Base-by-base conservation (phyloP, 1,140 invertebrate species). In the Psix sp. region DNA sequence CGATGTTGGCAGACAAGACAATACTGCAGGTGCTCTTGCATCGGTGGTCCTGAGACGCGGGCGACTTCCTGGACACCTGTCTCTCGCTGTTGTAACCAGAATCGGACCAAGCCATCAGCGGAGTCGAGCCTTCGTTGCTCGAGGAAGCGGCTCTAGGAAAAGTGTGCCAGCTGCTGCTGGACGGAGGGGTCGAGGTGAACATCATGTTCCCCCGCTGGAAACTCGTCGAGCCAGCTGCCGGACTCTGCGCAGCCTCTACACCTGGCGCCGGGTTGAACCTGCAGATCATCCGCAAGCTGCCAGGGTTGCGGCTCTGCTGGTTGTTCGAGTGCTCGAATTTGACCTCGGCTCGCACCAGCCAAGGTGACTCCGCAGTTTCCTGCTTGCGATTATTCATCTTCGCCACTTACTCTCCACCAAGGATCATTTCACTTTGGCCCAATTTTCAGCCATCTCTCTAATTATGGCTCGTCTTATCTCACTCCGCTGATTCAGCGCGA, bases 21-120 rank as follows among this genome's bases (percentile, higher is more conserved):
- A 93, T 93, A 74, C 89, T 93, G 74, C 91, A 93, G 0, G 92
- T 92, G 79, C 91, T 93, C 38, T 88, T 90, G 60, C 91, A 93
- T 3, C 85, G 76, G 3, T 87, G 80, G 26, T 84, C 84, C 39
- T 82, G 84, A n/a, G 87, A 85, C 0, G 82, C 24, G 11, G 76
- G 79, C n/a, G 81, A 83, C 0, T 86, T 83, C 18, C 76, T 83
- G 0, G 85, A 82, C 0, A 84, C 84, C 9, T 85, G 62, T 33
- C 85, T 77, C 51, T 88, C 88, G 43, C 88, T 89, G 35, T 84
- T 85, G 56, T 90, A 90, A 0, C 88, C 89, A 0, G 89, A 86
- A 35, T 88, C 88, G 1, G 81, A 81, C 5, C 80, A 40, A 9
- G 76, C 77, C 14, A 57, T 21, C 13, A 62, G 46, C 9, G 48